phyloP scores from a whole-genome alignment of 2,888 invertebrate species.

The Eupsilia transversa region DNA sequence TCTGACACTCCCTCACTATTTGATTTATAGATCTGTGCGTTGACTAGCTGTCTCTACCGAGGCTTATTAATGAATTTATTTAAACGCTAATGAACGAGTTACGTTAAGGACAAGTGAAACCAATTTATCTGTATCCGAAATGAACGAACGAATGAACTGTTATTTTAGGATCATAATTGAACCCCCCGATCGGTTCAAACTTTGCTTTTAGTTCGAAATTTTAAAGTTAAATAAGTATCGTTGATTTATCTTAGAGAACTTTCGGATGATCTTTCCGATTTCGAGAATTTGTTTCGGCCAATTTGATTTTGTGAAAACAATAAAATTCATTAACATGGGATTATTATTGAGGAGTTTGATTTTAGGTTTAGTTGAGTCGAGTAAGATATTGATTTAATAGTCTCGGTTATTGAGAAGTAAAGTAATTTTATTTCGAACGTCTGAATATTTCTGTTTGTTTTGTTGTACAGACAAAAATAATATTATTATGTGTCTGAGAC shows the following conservation, averaged over 20 bases:
- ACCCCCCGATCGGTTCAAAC: conserved; percentile 61
- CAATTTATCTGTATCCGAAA: conserved; percentile 81
- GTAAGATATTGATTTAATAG: conserved; percentile 37
- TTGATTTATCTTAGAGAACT: conserved; percentile 66
- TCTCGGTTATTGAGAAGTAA: conserved; percentile 22
- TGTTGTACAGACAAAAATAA: conserved; percentile 11
- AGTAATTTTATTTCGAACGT: conserved; percentile 28
- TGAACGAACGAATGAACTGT: conserved; percentile 71
- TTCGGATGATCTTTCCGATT: conserved; percentile 64
- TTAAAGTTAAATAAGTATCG: conserved; percentile 64
- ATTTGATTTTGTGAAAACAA: conserved; percentile 64
- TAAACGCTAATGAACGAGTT: conserved; percentile 90
- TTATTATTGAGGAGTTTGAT: conserved; percentile 47
- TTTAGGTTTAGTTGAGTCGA: conserved; percentile 25
- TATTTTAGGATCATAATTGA: conserved; percentile 83
- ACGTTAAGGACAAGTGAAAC: conserved; percentile 88
- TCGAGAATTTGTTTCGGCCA: conserved; percentile 57
- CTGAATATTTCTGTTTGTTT: conserved; percentile 1
- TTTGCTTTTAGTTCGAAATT: conserved; percentile 60
- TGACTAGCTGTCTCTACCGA: conserved; percentile 86
- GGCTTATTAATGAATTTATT: conserved; percentile 90
- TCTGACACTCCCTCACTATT: conserved; percentile 89
- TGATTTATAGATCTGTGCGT: conserved; percentile 89
- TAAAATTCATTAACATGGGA: conserved; percentile 59
- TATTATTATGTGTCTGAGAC: conserved; percentile 23